Percentiles rank a stretch among this genome's conserved stretches.
These are phyloP conservation scores for Cyclophora punctaria DNA, from an alignment of 2,888 invertebrate genomes.

Conservation along the genomic window DNA sequence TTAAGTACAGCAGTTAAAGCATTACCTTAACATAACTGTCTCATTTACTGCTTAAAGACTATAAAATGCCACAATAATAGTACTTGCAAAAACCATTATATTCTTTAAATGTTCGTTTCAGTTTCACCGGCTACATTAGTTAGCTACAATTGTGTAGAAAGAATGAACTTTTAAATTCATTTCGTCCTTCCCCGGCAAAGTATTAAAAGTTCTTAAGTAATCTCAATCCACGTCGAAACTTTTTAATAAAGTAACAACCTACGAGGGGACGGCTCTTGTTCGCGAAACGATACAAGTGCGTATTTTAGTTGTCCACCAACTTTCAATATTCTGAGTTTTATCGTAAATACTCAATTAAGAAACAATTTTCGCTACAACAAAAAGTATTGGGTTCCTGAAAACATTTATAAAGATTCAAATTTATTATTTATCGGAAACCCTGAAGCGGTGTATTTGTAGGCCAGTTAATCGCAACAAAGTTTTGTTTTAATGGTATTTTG, in stretches of 20 bases:
- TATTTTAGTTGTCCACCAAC: slow-evolving; percentile 18
- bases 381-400: slow-evolving; percentile 11
- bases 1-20: too few species aligned
- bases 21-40: too few species aligned
- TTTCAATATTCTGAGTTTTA: slow-evolving; percentile 11
- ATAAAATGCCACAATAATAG: too few species aligned
- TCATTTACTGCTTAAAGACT: too few species aligned
- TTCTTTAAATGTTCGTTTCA: slow-evolving; percentile 5
- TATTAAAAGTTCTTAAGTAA: slow-evolving; percentile 47
- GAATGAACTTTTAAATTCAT: slow-evolving; percentile 35
- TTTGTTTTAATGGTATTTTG: background rate
- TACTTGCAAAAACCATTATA: too few species aligned
- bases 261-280: slow-evolving; percentile 28
- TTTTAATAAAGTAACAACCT: slow-evolving; percentile 47
- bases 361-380: slow-evolving; percentile 10
- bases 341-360: slow-evolving; percentile 9
- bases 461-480: background rate
- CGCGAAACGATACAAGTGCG: slow-evolving; percentile 27
- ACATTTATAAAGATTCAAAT: slow-evolving; percentile 12
- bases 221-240: slow-evolving; percentile 48
- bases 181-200: slow-evolving; percentile 29
- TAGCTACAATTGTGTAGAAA: slow-evolving; percentile 6
- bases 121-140: background rate
- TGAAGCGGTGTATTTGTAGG: background rate
- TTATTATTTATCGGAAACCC: slow-evolving; percentile 6